A percentile compares a stretch with the other conserved stretches of the same genome.
Evolutionary conservation across 2,797 vertebrate species (phyloP).

Genomic region (Triplophysa bombifrons): DNA sequence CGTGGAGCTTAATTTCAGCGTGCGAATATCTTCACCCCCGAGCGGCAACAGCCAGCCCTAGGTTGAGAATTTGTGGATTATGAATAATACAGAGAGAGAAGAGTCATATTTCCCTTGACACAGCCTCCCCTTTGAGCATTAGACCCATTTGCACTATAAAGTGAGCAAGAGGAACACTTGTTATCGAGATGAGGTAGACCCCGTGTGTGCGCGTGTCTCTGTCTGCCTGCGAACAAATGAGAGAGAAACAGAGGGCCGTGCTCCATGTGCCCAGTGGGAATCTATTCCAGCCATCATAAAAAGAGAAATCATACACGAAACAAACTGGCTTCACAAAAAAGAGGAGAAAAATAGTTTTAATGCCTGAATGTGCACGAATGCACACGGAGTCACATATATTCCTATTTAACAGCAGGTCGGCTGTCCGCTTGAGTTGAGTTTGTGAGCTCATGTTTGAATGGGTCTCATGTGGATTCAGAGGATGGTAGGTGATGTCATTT

Average conservation of each 20-base stretch:
- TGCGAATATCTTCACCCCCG: constrained; percentile 45
- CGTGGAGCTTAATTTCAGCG: constrained; percentile 41
- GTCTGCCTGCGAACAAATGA: constrained; percentile 13
- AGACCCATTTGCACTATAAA: constrained; percentile 61
- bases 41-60: constrained; percentile 33
- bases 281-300: constrained; percentile 40
- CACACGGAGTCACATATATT: constrained; percentile 21
- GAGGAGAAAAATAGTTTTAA: background rate
- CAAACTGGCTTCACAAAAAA: constrained; percentile 28
- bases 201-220: constrained; percentile 6
- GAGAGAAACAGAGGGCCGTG: constrained; percentile 26
- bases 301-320: constrained; percentile 39
- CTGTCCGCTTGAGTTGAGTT: background rate
- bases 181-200: constrained; percentile 54
- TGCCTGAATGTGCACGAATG: constrained; percentile 12
- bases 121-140: constrained; percentile 49
- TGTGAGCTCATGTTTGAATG: constrained; percentile 1
- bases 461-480: constrained; percentile 7
- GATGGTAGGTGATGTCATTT: background rate
- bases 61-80: constrained; percentile 53
- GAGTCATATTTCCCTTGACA: constrained; percentile 51
- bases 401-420: constrained; percentile 8
- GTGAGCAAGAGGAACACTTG: constrained; percentile 58
- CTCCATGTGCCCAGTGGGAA: constrained; percentile 33
- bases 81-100: constrained; percentile 53